These are phyloP conservation scores for Synanthedon vespiformis DNA, from an alignment of 2,888 invertebrate species.

Conservation along the genomic window DNA sequence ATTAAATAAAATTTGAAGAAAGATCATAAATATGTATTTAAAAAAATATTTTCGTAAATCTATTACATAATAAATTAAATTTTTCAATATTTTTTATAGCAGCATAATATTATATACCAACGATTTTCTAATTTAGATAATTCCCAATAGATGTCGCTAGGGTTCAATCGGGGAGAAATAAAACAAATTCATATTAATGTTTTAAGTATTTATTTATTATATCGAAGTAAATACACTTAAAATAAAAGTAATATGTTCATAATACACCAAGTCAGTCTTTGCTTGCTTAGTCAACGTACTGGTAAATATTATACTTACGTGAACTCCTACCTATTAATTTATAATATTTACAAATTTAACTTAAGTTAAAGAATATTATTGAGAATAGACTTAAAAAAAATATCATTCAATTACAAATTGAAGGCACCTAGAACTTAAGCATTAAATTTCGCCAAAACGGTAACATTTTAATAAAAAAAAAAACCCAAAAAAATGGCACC, in stretches of 20 bases:
- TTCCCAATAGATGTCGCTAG: too few relatives aligned
- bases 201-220: constrained; percentile 30
- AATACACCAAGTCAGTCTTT: constrained; percentile 70
- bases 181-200: background rate
- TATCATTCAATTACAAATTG: constrained; percentile 16
- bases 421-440: constrained; percentile 26
- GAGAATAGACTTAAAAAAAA: constrained; percentile 11
- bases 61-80: too few relatives aligned
- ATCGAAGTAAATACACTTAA: constrained; percentile 50
- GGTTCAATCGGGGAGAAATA: background rate
- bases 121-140: too few relatives aligned
- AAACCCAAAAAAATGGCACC: constrained; percentile 34
- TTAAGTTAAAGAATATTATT: background rate
- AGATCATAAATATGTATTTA: too few relatives aligned
- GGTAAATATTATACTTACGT: constrained; percentile 49
- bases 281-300: constrained; percentile 62
- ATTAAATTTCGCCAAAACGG: constrained; percentile 22
- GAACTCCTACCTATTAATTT: constrained; percentile 8
- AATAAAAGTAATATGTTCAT: constrained; percentile 38
- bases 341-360: constrained; percentile 19
- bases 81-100: too few relatives aligned
- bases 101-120: too few relatives aligned
- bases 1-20: too few relatives aligned
- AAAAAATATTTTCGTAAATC: too few relatives aligned
- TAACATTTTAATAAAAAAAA: constrained; percentile 21